Conservation (phyloP, 2,797 vertebrate genomes). For the Hirundo rustica region DNA sequence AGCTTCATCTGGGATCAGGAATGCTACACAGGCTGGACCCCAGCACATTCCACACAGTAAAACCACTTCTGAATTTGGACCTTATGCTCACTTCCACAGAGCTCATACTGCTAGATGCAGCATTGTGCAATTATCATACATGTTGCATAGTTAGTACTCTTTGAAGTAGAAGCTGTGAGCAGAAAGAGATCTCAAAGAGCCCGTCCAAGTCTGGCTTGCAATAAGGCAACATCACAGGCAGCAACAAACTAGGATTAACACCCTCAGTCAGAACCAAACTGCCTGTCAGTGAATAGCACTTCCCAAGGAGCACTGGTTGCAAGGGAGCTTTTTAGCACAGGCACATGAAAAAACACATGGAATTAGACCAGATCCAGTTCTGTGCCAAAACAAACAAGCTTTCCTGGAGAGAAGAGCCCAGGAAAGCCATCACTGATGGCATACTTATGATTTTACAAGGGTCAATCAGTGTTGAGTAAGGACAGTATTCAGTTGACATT, state of each 20-base stretch:
- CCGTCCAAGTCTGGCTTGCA: background rate
- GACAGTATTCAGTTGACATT: background rate
- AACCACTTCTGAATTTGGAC: background rate
- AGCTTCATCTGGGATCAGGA: background rate
- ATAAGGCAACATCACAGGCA: background rate
- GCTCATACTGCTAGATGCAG: background rate
- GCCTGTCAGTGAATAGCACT: background rate
- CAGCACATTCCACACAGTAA: background rate
- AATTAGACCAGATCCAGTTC: background rate
- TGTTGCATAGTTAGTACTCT: background rate
- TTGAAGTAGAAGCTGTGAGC: background rate
- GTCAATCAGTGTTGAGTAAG: background rate
- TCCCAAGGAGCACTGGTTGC: background rate
- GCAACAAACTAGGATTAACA: background rate
- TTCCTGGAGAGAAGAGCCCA: background rate
- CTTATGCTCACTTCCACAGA: background rate
- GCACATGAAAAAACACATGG: background rate
- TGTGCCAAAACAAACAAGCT: background rate
- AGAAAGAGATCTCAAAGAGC: background rate
- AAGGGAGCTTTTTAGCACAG: background rate
- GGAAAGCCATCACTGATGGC: background rate
- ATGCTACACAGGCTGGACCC: background rate
- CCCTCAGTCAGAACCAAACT: background rate
- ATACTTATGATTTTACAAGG: background rate
- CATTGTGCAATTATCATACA: rapidly evolving